Base-by-base conservation (phyloP, 2,797 vertebrate species). In the Rhinoraja longicauda region DNA sequence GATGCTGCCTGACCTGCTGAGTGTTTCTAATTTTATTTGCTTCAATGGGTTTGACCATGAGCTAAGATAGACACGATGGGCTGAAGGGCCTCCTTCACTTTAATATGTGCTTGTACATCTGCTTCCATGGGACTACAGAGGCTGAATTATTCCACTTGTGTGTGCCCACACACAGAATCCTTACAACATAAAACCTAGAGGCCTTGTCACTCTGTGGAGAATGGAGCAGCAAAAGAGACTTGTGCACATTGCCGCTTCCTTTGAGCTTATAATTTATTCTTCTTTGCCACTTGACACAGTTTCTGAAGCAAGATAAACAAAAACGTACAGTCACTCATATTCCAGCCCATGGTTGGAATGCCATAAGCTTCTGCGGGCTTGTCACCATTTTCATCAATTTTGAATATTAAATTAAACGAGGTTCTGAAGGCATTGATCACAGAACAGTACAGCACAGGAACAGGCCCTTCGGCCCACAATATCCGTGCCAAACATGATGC, bases 261-360 rank as follows among this genome's bases (percentile, higher is more conserved):
- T 91, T 73, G 19, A 73, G 67, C 10, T 70, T 24, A 24, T 88
- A 91, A 91, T 91, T 91, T 91, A 45, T 62, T 45, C 67, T 26
- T 29, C 24, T 45, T 75, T 75, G 72, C 26, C 70, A 73, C 70
- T 75, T 92, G 70, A 29, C 70, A 75, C 26, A 53, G 39, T 92
- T 92, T 70, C 39, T 39, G 75, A 26, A 26, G 36, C 70, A 21
- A 21, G 17, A 32, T 88, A 67, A 88, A 88, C 17, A 88, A 67
- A 36, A 86, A 82, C n/a, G 53, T 29, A 29, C 36, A 91, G 21
- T 57, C 64, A 53, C 24, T 72, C 26, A 26, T 5, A 53, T 75
- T 75, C 70, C 8, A 75, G 24, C 36, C 26, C 90, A 57, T 73
- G 90, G 64, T 57, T 88, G 64, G 21, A n/a, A 45, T 92, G 73